Evolutionary conservation across 2,888 invertebrate genomes (phyloP).

Genomic region (Hymenopus coronatus): DNA sequence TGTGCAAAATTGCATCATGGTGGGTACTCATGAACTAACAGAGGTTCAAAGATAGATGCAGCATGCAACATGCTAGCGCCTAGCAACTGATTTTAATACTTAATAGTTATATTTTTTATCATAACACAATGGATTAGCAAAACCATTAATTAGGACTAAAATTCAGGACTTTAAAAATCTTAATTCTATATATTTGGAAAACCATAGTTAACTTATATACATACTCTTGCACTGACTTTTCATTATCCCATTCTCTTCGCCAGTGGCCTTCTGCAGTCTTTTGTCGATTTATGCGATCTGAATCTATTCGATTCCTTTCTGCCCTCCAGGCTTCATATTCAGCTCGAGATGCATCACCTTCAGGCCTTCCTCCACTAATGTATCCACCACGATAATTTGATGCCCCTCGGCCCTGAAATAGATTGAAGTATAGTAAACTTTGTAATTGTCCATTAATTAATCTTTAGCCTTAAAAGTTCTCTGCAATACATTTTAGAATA

Average conservation of each 20-base stretch:
- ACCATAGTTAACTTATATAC: not conserved
- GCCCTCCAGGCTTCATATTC: constrained; percentile 49
- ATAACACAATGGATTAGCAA: no score
- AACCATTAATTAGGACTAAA: no score
- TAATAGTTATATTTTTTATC: no score
- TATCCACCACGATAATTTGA: not conserved
- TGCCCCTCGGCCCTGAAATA: constrained; percentile 34
- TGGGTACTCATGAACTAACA: no score
- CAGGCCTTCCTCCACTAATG: constrained; percentile 26
- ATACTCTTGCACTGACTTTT: constrained; percentile 39
- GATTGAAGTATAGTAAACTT: constrained; percentile 37
- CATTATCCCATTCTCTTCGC: constrained; percentile 49
- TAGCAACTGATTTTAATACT: no score
- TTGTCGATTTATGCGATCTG: constrained; percentile 48
- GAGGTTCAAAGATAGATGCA: no score
- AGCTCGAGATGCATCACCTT: not conserved
- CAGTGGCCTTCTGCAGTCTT: constrained; percentile 50
- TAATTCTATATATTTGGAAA: not conserved
- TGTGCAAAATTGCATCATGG: no score
- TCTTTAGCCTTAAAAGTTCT: no score
- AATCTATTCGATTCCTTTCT: constrained; percentile 48
- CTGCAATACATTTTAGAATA: no score
- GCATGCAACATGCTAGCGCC: no score
- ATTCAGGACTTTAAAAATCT: not conserved
- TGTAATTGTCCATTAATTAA: constrained; percentile 32